Evolutionary conservation across 2,888 invertebrate species (phyloP), one percentile per base, ranked within the genome.

Genomic region (Brassicogethes aeneus): DNA sequence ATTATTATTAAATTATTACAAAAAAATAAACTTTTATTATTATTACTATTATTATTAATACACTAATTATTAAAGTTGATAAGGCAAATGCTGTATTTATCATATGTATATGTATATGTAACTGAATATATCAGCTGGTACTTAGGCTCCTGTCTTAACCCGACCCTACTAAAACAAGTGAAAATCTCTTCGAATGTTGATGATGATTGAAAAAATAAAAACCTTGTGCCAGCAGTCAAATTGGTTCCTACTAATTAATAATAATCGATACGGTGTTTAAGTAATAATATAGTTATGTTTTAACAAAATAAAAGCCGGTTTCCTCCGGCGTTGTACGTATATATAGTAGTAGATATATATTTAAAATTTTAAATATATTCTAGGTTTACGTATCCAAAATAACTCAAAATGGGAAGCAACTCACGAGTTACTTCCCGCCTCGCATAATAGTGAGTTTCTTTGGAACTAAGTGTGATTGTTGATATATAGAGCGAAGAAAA

Each of bases 381-480:
- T 68, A 69, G 68, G 66, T 66, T 66, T 66, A 69, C 66, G 66
- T 69, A 69, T 70, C 70, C 70, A 70, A 70, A 70, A 69, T 68
- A 69, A 69, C 69, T 69, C 69, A 69, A 68, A 67, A 61, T 69
- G 69, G 69, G 69, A 62, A 69, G 64, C 68, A 68, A 69, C 62
- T 65, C 66, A n/a, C n/a, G n/a, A n/a, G 65, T 68, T 66, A 68
- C 68, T 61, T 68, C 79, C 79, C 79, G 76, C 79, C 79, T 79
- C 79, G 79, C 79, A 79, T 71, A 75, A 74, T 78, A 79, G 79
- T 79, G 79, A 79, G 79, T 79, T 79, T 77, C 76, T 78, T 79
- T 79, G 78, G 79, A 79, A 78, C 76, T 78, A 78, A 77, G 79
- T 79, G 79, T 79, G 79, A 79, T 79, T 79, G 77, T 79, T 78